Percentiles rank a stretch among this genome's conserved stretches.
These are phyloP conservation scores for Venustoraphidia nigricollis DNA, from an alignment of 2,888 invertebrate species.

Conservation along the genomic window DNA sequence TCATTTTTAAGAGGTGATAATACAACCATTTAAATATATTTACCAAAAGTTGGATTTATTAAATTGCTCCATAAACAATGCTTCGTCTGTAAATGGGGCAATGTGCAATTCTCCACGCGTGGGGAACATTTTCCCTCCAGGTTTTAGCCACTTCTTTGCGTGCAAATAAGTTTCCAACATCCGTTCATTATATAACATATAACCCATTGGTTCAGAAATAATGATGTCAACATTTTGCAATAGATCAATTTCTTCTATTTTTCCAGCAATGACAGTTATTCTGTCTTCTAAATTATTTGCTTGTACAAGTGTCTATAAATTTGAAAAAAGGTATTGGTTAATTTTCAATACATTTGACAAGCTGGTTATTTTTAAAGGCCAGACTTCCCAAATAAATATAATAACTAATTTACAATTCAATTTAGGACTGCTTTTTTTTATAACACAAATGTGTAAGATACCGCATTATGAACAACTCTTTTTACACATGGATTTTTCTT, in stretches of 20 bases:
- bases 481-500: no score
- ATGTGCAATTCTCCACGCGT: slow-evolving; percentile 92
- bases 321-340: background rate
- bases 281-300: slow-evolving; percentile 79
- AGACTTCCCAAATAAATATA: no score
- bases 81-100: slow-evolving; percentile 95
- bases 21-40: slow-evolving; percentile 11
- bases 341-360: no score
- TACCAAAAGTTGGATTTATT: slow-evolving; percentile 98
- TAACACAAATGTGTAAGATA: no score
- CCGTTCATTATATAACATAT: slow-evolving; percentile 97
- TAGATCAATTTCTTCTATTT: slow-evolving; percentile 94
- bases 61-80: slow-evolving; percentile 93
- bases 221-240: slow-evolving; percentile 94
- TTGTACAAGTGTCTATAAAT: slow-evolving; percentile 57
- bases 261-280: slow-evolving; percentile 88
- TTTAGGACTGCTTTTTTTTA: no score
- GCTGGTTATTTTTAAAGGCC: no score
- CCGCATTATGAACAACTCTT: no score
- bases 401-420: no score
- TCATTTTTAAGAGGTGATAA: background rate
- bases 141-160: slow-evolving; percentile 94
- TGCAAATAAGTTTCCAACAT: slow-evolving; percentile 98
- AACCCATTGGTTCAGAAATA: slow-evolving; percentile 99
- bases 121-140: slow-evolving; percentile 92